phyloP scores from a whole-genome alignment of 1,140 invertebrate species.

The Megalopta genalis region DNA sequence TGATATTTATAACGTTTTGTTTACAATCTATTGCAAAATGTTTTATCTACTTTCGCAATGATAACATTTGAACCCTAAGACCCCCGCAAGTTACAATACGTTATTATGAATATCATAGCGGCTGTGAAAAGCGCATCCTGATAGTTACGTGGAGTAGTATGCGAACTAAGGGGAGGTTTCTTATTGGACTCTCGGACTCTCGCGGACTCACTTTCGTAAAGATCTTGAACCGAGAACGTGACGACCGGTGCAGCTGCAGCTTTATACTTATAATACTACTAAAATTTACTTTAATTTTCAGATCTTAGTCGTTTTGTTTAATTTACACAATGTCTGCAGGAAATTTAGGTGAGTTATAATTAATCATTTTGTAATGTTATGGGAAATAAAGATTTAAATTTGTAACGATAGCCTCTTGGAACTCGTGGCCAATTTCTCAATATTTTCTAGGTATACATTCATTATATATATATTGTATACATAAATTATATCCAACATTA shows the following conservation, averaged over 20 bases:
- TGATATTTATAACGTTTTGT: not conserved
- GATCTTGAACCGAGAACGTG: not conserved
- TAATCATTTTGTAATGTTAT: not conserved
- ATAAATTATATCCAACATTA: not conserved
- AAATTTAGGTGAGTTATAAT: constrained; percentile 55
- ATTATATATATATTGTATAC: constrained; percentile 7
- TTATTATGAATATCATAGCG: constrained; percentile 17
- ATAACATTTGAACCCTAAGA: constrained; percentile 48
- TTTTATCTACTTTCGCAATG: constrained; percentile 28
- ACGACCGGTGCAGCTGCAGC: not conserved
- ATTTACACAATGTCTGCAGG: constrained; percentile 40
- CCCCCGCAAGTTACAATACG: constrained; percentile 27
- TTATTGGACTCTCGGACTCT: too few species aligned
- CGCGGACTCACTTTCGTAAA: too few species aligned
- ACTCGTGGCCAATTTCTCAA: not conserved
- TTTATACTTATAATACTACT: not conserved
- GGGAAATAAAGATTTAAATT: not conserved
- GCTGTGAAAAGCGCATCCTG: not conserved
- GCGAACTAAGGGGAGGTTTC: not conserved
- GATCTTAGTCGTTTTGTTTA: not conserved
- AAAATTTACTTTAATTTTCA: not conserved
- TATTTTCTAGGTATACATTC: not conserved
- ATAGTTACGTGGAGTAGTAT: not conserved
- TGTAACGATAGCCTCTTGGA: too few species aligned
- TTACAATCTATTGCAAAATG: not conserved